phyloP scores from a whole-genome alignment of 1,140 invertebrate genomes.

The Notospermus geniculatus region DNA sequence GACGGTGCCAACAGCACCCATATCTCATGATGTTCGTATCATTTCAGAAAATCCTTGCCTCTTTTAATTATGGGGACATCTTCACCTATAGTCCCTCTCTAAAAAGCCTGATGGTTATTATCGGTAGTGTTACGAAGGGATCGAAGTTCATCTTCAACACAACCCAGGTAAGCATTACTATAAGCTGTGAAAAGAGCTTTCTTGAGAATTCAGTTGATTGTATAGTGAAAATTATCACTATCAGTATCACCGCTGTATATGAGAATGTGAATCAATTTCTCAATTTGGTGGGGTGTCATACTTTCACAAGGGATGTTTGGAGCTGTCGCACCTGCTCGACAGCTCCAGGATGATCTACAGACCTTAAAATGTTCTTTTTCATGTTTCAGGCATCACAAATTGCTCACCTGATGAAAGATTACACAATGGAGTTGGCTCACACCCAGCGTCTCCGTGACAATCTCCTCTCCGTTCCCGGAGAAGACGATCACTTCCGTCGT shows the following conservation, averaged over 20 bases:
- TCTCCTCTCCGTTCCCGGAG: constrained; percentile 4
- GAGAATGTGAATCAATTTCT: not conserved
- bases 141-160: constrained; percentile 84
- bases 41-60: constrained; percentile 72
- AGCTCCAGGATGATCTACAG: not conserved
- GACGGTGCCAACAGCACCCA: not conserved
- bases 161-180: constrained; percentile 67
- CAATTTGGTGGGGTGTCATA: not conserved
- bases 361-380: constrained; percentile 12
- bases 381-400: constrained; percentile 83
- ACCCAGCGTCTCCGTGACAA: not conserved
- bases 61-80: constrained; percentile 83
- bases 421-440: constrained; percentile 56
- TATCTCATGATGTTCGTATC: not conserved
- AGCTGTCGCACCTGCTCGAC: not conserved
- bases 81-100: constrained; percentile 84
- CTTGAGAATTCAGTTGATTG: not conserved
- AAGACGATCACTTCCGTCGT: too few species aligned
- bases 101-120: constrained; percentile 82
- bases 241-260: not conserved
- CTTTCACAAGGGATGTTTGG: not conserved
- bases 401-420: constrained; percentile 87
- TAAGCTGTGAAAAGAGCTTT: constrained; percentile 10
- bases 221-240: not conserved
- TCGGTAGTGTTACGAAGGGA: constrained; percentile 69